A percentile compares a stretch with the other conserved stretches of the same genome.
phyloP scores from a whole-genome alignment of 2,113 vertebrate genomes.

The Neotoma lepida region DNA sequence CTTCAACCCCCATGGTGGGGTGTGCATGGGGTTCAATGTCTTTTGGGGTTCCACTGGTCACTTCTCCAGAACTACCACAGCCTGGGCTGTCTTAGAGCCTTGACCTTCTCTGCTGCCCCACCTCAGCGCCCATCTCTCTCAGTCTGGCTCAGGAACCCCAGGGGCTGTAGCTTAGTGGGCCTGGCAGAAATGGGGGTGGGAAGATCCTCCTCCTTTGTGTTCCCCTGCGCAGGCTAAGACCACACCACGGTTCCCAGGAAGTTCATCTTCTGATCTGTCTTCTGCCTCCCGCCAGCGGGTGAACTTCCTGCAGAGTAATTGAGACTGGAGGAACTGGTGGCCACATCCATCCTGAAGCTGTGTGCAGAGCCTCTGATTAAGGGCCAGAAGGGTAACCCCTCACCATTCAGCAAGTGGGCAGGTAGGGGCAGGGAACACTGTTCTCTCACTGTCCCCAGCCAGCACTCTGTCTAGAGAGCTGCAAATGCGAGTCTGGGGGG shows the following conservation, averaged over 20 bases:
- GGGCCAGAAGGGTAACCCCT: slow-evolving; percentile 34
- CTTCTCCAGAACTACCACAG: not conserved
- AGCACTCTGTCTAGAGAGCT: not conserved
- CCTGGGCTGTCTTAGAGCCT: not conserved
- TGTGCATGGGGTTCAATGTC: not conserved
- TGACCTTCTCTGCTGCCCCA: rapidly evolving
- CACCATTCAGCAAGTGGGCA: not conserved
- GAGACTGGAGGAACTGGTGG: not conserved
- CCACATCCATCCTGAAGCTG: not conserved
- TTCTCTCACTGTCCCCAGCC: not conserved
- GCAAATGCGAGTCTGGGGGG: not conserved
- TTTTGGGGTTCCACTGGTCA: not conserved
- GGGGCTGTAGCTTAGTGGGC: not conserved
- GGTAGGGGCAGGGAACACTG: not conserved
- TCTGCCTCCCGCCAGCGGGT: slow-evolving; percentile 12
- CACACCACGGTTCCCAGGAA: not conserved
- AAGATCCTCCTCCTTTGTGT: not conserved
- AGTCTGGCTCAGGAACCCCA: too few relatives aligned
- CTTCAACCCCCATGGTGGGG: too few relatives aligned
- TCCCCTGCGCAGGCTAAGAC: not conserved
- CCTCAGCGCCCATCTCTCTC: not conserved
- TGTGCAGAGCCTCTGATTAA: slow-evolving; percentile 57
- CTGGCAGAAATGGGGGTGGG: not conserved
- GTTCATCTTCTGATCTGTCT: not conserved
- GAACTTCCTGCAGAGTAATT: slow-evolving; percentile 55